These are phyloP conservation scores for Rhynchotus rufescens DNA, from an alignment of 2,797 vertebrate genomes.

Conservation along the genomic window DNA sequence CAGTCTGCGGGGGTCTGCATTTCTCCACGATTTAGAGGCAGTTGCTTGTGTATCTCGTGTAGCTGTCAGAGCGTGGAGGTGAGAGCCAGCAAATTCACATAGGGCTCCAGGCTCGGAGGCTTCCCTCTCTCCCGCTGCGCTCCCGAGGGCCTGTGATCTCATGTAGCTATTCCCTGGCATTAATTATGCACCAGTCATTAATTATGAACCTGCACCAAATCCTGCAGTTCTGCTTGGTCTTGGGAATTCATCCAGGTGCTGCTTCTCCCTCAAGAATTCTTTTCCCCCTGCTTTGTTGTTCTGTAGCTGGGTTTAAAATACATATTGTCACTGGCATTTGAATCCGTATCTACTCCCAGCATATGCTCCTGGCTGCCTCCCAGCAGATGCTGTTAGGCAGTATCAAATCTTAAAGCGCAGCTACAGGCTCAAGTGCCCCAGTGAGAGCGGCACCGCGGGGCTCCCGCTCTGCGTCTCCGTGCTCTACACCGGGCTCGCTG, in stretches of 20 bases:
- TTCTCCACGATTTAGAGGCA: fast-evolving
- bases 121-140: fast-evolving
- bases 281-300: conserved; percentile 31
- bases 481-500: not conserved
- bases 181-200: not conserved
- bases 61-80: not conserved
- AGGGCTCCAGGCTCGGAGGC: not conserved
- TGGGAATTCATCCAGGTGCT: not conserved
- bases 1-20: fast-evolving
- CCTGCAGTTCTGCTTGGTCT: not conserved
- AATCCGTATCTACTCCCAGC: conserved; percentile 57
- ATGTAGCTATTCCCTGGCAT: not conserved
- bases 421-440: conserved; percentile 26
- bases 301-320: conserved; percentile 48
- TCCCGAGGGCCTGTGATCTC: not conserved
- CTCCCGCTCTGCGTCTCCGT: not conserved
- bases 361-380: conserved; percentile 67
- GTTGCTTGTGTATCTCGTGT: not conserved
- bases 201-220: not conserved
- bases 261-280: not conserved
- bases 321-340: conserved; percentile 46
- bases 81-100: not conserved
- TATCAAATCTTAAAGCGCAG: conserved; percentile 46
- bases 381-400: conserved; percentile 62
- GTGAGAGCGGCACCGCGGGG: conserved; percentile 43